These are phyloP conservation scores for Leptopilina drosophilae DNA, from an alignment of 2,888 invertebrate species.

Conservation along the genomic window DNA sequence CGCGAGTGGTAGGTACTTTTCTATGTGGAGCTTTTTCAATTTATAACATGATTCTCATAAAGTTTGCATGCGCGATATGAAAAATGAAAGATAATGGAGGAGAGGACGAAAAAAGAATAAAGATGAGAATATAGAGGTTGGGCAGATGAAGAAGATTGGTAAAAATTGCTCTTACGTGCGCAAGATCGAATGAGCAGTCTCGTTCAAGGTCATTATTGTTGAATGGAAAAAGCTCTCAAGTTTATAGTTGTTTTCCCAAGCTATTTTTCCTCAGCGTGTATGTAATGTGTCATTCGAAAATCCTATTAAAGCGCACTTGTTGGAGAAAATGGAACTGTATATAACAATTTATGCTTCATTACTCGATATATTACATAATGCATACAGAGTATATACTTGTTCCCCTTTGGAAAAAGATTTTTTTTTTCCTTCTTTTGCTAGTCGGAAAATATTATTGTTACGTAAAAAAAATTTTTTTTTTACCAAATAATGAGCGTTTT, in stretches of 20 bases:
- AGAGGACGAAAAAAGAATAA: slow-evolving; percentile 33
- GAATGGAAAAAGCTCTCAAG: slow-evolving; percentile 50
- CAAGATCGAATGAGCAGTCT: slow-evolving; percentile 46
- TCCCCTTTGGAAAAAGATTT: neutral
- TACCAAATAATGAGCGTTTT: neutral
- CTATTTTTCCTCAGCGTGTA: neutral
- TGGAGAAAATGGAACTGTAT: neutral
- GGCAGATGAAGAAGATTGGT: slow-evolving; percentile 27
- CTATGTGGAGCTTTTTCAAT: too few species aligned
- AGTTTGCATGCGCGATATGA: slow-evolving; percentile 21
- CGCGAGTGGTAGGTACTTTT: too few species aligned
- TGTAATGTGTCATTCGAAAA: slow-evolving; percentile 1
- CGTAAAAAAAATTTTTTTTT: neutral
- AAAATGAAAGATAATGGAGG: slow-evolving; percentile 38
- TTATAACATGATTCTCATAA: slow-evolving; percentile 2
- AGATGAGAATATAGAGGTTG: neutral
- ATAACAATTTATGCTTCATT: neutral
- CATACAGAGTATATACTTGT: neutral
- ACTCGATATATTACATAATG: neutral
- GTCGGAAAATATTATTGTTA: neutral
- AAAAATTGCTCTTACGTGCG: slow-evolving; percentile 49
- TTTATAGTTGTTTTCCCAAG: neutral
- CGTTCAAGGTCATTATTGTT: slow-evolving; percentile 54
- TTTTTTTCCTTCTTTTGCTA: neutral
- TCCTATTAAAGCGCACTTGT: neutral